phyloP scores from a whole-genome alignment of 2,113 vertebrate genomes.

The Symphodus melops region DNA sequence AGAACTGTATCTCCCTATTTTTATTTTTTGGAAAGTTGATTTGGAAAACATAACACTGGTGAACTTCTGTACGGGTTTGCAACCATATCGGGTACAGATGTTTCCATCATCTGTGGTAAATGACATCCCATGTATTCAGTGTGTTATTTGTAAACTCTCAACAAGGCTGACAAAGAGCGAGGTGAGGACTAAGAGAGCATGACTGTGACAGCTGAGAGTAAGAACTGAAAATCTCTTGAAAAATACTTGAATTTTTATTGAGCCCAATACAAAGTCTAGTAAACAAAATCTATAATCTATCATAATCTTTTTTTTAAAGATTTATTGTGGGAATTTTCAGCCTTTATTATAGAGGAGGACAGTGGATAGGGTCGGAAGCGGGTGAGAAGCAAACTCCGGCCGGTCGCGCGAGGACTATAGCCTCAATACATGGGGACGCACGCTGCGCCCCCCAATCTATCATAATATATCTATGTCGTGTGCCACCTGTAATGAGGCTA shows the following conservation, averaged over 20 bases:
- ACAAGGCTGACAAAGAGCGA: background rate
- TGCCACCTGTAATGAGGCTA: too few relatives aligned
- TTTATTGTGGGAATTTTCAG: too few relatives aligned
- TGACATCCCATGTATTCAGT: slow-evolving; percentile 31
- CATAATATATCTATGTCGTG: too few relatives aligned
- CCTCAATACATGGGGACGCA: too few relatives aligned
- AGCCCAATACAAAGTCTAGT: background rate
- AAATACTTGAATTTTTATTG: background rate
- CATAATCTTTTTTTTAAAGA: too few relatives aligned
- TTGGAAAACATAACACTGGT: slow-evolving; percentile 22
- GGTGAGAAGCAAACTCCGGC: too few relatives aligned
- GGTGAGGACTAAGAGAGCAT: background rate
- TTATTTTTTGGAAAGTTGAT: slow-evolving; percentile 28
- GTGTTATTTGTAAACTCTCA: slow-evolving; percentile 5
- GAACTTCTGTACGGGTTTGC: slow-evolving; percentile 28
- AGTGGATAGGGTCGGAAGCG: too few relatives aligned
- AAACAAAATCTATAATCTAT: too few relatives aligned
- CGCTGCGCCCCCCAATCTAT: too few relatives aligned
- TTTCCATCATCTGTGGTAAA: slow-evolving; percentile 40
- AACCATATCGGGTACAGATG: slow-evolving; percentile 43
- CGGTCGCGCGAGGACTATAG: too few relatives aligned
- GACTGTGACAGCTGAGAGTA: background rate
- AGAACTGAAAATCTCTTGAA: background rate
- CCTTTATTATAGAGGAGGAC: too few relatives aligned
- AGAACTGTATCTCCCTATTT: slow-evolving; percentile 9